phyloP scores from a whole-genome alignment of 2,888 invertebrate species.

The Hermaeophaga mercurialis region DNA sequence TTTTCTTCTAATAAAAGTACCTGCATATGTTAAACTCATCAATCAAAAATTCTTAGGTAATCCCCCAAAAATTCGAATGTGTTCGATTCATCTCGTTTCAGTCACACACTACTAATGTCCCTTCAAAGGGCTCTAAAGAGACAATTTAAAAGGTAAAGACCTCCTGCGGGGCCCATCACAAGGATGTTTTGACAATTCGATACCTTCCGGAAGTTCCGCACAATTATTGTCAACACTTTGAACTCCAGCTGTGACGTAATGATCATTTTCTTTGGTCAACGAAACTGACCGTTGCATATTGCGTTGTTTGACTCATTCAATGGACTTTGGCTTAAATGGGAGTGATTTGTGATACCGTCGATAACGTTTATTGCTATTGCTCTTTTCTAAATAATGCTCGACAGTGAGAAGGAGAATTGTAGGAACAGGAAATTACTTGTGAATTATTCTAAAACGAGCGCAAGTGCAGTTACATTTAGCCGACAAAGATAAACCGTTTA shows the following conservation, averaged over 20 bases:
- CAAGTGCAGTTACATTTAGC: no score
- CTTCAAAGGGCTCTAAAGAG: constrained; percentile 30
- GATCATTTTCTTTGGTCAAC: constrained; percentile 37
- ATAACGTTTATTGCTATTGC: constrained; percentile 37
- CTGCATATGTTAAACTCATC: no score
- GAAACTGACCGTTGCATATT: constrained; percentile 29
- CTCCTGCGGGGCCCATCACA: constrained; percentile 37
- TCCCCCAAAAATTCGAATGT: no score
- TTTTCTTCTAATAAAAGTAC: no score
- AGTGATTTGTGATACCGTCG: constrained; percentile 38
- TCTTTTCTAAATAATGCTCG: constrained; percentile 6
- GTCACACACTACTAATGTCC: constrained; percentile 5
- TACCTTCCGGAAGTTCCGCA: constrained; percentile 47
- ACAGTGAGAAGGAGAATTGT: no score
- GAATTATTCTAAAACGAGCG: no score
- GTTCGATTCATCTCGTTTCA: no score
- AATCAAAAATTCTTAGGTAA: no score
- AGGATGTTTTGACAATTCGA: constrained; percentile 45
- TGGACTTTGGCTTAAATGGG: not conserved
- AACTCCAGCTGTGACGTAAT: constrained; percentile 51
- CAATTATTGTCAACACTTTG: constrained; percentile 54
- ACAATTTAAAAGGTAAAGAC: constrained; percentile 38
- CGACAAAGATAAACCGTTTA: no score
- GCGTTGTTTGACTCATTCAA: constrained; percentile 4
- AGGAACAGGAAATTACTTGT: no score